Conservation (phyloP, 2,888 invertebrate species). For the Melitaea athalia region DNA sequence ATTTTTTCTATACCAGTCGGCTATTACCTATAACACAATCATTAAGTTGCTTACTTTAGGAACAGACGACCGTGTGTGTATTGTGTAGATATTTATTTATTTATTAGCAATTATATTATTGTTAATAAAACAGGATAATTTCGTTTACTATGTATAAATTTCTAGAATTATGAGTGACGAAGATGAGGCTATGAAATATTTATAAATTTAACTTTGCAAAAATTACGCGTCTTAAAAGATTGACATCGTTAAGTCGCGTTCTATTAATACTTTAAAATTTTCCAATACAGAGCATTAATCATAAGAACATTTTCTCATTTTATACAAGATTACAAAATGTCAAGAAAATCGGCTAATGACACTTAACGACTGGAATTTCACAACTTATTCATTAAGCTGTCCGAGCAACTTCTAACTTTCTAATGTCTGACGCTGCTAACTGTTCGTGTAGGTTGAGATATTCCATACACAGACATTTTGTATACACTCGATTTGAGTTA, state of each 20-base stretch:
- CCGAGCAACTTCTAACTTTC: slow-evolving; percentile 46
- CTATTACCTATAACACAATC: no score
- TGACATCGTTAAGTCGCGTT: neutral
- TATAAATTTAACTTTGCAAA: neutral
- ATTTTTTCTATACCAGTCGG: no score
- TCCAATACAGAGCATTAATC: slow-evolving; percentile 29
- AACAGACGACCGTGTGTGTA: no score
- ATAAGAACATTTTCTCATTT: slow-evolving; percentile 36
- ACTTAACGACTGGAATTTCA: slow-evolving; percentile 48
- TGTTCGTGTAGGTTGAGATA: slow-evolving; percentile 20
- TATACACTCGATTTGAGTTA: neutral
- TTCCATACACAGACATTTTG: neutral
- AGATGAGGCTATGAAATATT: neutral
- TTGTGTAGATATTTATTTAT: no score
- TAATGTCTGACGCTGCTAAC: slow-evolving; percentile 43
- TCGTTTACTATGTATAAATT: neutral
- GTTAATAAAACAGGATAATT: slow-evolving; percentile 10
- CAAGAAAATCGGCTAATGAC: slow-evolving; percentile 48
- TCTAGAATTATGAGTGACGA: neutral
- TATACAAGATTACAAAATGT: slow-evolving; percentile 33
- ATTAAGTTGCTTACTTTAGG: no score
- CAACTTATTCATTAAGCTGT: slow-evolving; percentile 51
- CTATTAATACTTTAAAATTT: neutral
- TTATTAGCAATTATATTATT: slow-evolving; percentile 4
- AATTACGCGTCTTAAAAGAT: neutral